phyloP scores from a whole-genome alignment of 2,888 invertebrate genomes.

The Pammene aurita region DNA sequence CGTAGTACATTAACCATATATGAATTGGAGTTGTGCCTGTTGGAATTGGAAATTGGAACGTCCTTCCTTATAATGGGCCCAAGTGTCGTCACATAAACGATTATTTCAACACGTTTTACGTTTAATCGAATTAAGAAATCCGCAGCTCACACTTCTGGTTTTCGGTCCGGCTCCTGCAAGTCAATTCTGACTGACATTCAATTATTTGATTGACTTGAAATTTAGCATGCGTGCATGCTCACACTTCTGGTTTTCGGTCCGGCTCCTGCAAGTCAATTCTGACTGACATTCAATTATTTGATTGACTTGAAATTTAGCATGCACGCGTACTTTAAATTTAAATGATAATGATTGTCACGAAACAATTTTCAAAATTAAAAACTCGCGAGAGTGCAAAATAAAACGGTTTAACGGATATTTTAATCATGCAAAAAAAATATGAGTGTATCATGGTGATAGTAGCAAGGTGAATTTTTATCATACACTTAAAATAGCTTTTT shows the following conservation, averaged over 20 bases:
- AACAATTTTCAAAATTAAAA: constrained; percentile 4
- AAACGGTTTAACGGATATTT: not conserved
- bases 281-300: constrained; percentile 25
- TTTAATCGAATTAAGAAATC: constrained; percentile 31
- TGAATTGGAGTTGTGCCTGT: not conserved
- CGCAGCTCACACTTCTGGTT: constrained; percentile 12
- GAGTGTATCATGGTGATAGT: constrained; percentile 11
- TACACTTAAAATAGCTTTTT: constrained; percentile 25
- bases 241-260: constrained; percentile 7
- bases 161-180: not conserved
- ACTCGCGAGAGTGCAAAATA: not conserved
- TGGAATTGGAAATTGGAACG: not conserved
- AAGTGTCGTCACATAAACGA: constrained; percentile 13
- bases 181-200: constrained; percentile 19
- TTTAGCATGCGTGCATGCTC: no score
- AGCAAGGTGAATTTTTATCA: constrained; percentile 9
- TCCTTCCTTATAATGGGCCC: constrained; percentile 8
- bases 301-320: constrained; percentile 22
- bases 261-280: constrained; percentile 6
- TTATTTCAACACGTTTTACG: constrained; percentile 18
- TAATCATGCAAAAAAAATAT: constrained; percentile 1
- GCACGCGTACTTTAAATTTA: constrained; percentile 22
- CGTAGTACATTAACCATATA: not conserved
- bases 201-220: constrained; percentile 26
- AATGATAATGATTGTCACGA: constrained; percentile 19